Conservation (phyloP, 64 coral and sea anemone genomes). For the Acropora tenuis region DNA sequence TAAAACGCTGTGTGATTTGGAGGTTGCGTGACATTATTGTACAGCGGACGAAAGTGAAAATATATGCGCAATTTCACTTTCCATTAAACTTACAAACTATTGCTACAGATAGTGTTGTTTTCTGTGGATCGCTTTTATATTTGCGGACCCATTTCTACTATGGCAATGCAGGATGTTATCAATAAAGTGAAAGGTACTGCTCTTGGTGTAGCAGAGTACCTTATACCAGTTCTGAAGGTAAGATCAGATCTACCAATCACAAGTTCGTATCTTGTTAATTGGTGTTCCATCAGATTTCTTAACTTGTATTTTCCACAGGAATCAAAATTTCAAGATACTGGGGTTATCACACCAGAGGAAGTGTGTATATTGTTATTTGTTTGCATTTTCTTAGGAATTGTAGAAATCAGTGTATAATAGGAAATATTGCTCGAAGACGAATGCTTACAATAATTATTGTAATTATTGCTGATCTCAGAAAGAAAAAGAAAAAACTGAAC, state of each 20-base stretch:
- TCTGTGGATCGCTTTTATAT: background rate
- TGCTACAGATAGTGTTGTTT: background rate
- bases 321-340: conserved; percentile 99
- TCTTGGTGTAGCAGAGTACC: conserved; percentile 92
- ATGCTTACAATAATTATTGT: background rate
- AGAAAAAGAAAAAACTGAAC: background rate
- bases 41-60: background rate
- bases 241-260: background rate
- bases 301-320: conserved; percentile 60
- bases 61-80: background rate
- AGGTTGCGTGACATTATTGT: background rate
- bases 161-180: conserved; percentile 99
- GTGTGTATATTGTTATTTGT: conserved; percentile 30
- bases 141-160: conserved; percentile 11
- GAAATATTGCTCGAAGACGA: background rate
- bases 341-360: conserved; percentile 98
- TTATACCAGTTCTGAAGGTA: conserved; percentile 97
- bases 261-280: background rate
- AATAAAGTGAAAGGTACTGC: conserved; percentile 99
- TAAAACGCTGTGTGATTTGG: background rate
- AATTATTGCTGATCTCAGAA: background rate
- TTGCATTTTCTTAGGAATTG: background rate
- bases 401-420: background rate
- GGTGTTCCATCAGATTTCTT: background rate
- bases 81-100: too few relatives aligned